Base-by-base conservation (phyloP, 2,888 invertebrate genomes). In the Lycia hirtaria region DNA sequence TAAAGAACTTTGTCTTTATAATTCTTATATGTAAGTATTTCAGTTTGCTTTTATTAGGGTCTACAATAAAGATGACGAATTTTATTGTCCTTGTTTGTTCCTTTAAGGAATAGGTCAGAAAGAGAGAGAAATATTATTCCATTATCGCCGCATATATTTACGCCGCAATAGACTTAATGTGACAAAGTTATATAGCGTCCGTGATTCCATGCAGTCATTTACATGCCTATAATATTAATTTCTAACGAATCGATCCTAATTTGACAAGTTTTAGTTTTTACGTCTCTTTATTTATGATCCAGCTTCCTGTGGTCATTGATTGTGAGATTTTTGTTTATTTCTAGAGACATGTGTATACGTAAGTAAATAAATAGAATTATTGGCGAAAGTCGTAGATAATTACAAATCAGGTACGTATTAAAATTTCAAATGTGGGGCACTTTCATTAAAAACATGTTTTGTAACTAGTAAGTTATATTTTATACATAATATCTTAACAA, bases 241-340 rank as follows among this genome's bases (percentile, higher is more conserved):
- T 61, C 45, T 65, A 64, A 60, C 62, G 62, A 68, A 64, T 62
- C 56, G 53, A 47, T 57, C 51, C 65, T 68, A 65, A 67, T 67
- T 68, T 61, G 61, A 64, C 64, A 60, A 62, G 58, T 54, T 60
- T 59, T 59, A 62, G 58, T 54, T 60, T 59, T 59, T 62, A 62
- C 58, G 41, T 53, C 17, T 30, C 15, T 20, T 52, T 61, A 55
- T 66, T 64, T 65, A 68, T 38, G 55, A 37, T 44, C 19, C 19
- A 22, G 50, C 43, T 51, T 57, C 44, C 37, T 54, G 26, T 52
- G 35, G 48, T 52, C 45, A 62, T 58, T 56, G 32, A 44, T 44
- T 44, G 32, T 4, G 12, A 6, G 30, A 30, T 45, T 53, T 45
- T 37, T 52, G 40, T 51, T 55, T 53, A 41, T 15, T 50, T 26